Percentiles rank a stretch among this genome's conserved stretches.
phyloP scores from a whole-genome alignment of 2,797 vertebrate genomes.

The Notolabrus celidotus region DNA sequence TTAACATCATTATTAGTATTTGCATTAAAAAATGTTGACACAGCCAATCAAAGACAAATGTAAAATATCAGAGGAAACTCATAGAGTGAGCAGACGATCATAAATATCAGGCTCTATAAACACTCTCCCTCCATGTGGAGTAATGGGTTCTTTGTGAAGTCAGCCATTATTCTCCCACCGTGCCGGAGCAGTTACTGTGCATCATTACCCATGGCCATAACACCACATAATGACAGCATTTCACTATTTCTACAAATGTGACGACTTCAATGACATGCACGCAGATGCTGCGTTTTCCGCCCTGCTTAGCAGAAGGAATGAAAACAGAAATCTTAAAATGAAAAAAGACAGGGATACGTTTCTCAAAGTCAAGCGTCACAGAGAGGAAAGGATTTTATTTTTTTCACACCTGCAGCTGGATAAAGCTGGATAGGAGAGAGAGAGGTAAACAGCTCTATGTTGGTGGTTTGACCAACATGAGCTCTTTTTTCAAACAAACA shows the following conservation, averaged over 20 bases:
- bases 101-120: conserved; percentile 58
- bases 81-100: conserved; percentile 33
- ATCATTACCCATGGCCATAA: conserved; percentile 70
- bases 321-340: conserved; percentile 30
- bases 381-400: background rate
- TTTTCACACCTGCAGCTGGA: background rate
- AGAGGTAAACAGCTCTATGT: background rate
- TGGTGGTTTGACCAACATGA: conserved; percentile 1
- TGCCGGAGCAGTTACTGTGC: conserved; percentile 54
- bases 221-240: conserved; percentile 63
- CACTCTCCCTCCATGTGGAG: conserved; percentile 65
- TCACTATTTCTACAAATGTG: conserved; percentile 45
- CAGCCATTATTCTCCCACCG: conserved; percentile 62
- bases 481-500: too few species aligned
- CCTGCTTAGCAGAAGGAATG: conserved; percentile 46
- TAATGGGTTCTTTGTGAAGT: conserved; percentile 59
- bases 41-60: background rate
- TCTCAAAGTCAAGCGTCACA: background rate
- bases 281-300: conserved; percentile 25
- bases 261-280: conserved; percentile 41
- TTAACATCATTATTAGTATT: background rate
- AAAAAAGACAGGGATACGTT: conserved; percentile 12
- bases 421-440: too few species aligned
- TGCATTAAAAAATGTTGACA: background rate
- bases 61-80: conserved; percentile 5